Percentiles rank a stretch among this genome's conserved stretches.
phyloP scores from a whole-genome alignment of 2,797 vertebrate species.

The Scarus forsteni region DNA sequence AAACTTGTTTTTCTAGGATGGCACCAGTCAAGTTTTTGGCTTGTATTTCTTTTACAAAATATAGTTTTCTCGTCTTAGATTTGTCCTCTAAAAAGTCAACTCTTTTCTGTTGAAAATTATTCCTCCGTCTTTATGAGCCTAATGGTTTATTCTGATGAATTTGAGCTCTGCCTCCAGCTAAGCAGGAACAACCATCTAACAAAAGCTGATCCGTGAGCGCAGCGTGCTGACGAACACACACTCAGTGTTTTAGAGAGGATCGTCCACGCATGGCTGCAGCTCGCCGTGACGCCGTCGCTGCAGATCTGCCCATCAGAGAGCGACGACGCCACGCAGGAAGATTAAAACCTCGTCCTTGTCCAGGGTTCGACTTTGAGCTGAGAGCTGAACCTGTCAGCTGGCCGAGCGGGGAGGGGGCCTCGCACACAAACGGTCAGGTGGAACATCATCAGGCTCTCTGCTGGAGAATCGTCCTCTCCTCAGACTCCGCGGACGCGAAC shows the following conservation, averaged over 20 bases:
- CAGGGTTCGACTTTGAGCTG: slow-evolving; percentile 47
- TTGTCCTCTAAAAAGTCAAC: too few relatives aligned
- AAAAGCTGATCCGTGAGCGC: too few relatives aligned
- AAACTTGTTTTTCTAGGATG: too few relatives aligned
- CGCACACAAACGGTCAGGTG: neutral
- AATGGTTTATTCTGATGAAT: too few relatives aligned
- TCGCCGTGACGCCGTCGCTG: slow-evolving; percentile 32
- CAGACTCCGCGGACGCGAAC: neutral
- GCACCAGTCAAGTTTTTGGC: too few relatives aligned
- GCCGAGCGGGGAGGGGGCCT: slow-evolving; percentile 36
- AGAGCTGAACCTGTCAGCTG: slow-evolving; percentile 57
- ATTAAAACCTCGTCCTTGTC: slow-evolving; percentile 63
- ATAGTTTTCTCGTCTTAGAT: too few relatives aligned
- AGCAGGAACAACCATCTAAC: too few relatives aligned
- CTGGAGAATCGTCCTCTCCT: slow-evolving; percentile 1
- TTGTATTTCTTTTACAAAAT: too few relatives aligned
- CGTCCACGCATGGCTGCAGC: slow-evolving; percentile 51
- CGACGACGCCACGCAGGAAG: slow-evolving; percentile 11
- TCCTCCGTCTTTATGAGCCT: too few relatives aligned
- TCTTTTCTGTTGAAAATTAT: too few relatives aligned
- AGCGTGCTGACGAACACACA: neutral
- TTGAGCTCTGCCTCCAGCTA: too few relatives aligned
- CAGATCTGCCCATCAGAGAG: slow-evolving; percentile 37
- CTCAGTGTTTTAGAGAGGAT: slow-evolving; percentile 15
- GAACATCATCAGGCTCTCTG: slow-evolving; percentile 18